phyloP scores from a whole-genome alignment of 2,888 invertebrate genomes.

The Agrilus mali region DNA sequence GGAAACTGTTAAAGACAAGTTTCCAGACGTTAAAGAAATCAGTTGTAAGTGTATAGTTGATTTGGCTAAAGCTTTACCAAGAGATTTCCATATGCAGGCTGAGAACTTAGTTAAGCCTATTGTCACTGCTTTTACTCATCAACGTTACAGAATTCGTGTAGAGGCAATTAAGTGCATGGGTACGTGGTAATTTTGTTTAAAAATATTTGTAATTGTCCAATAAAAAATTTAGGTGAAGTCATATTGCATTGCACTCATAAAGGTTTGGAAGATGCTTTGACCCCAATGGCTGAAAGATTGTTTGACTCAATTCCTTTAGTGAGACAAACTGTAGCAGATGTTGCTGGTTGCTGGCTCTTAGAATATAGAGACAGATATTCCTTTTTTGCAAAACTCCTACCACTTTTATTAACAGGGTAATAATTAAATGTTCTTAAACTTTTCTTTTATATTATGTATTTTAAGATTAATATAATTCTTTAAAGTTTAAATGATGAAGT shows the following conservation, averaged over 20 bases:
- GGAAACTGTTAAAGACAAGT: conserved; percentile 63
- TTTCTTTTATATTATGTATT: not conserved
- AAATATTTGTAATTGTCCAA: not conserved
- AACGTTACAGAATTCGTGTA: conserved; percentile 69
- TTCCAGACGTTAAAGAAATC: conserved; percentile 66
- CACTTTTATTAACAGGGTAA: conserved; percentile 71
- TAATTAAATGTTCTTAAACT: conserved; percentile 8
- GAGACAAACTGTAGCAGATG: conserved; percentile 60
- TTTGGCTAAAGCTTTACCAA: conserved; percentile 48
- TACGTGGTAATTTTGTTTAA: conserved; percentile 21
- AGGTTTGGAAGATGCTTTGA: conserved; percentile 49
- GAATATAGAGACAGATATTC: conserved; percentile 77
- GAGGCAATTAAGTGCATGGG: conserved; percentile 64
- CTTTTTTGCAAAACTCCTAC: conserved; percentile 75
- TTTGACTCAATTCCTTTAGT: conserved; percentile 77
- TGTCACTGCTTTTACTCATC: conserved; percentile 60
- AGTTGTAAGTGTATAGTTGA: conserved; percentile 60
- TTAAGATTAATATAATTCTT: conserved; percentile 4
- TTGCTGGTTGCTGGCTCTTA: conserved; percentile 67
- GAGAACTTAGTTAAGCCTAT: conserved; percentile 64
- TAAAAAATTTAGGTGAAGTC: conserved; percentile 35
- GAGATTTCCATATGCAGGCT: conserved; percentile 62
- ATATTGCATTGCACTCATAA: conserved; percentile 43
- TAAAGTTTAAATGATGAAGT: conserved; percentile 67
- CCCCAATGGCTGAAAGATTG: conserved; percentile 72